Evolutionary conservation across 2,113 vertebrate genomes (phyloP).

Genomic region (Catharus bicknelli): DNA sequence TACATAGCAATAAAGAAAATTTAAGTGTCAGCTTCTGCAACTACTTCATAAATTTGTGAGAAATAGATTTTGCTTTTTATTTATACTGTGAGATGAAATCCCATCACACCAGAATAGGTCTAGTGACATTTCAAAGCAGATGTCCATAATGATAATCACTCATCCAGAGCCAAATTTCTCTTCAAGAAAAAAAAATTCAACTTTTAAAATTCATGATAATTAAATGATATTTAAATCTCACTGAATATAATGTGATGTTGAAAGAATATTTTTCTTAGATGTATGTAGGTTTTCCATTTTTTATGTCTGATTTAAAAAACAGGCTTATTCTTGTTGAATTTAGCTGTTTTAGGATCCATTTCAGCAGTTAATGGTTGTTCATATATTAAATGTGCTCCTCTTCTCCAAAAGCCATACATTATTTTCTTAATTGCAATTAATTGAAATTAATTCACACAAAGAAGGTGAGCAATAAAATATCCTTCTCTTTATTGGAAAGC

Average conservation of each 20-base stretch:
- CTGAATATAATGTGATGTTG: neutral
- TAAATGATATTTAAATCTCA: neutral
- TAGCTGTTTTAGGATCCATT: neutral
- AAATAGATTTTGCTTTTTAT: constrained; percentile 24
- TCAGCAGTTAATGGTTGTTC: neutral
- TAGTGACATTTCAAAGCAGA: constrained; percentile 49
- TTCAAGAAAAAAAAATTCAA: neutral
- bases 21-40: constrained; percentile 5
- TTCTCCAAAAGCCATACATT: neutral
- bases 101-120: neutral
- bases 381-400: neutral
- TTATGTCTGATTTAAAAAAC: neutral
- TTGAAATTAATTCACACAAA: constrained; percentile 54
- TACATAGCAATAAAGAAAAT: constrained; percentile 27
- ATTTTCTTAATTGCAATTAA: constrained; percentile 12
- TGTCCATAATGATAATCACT: constrained; percentile 17
- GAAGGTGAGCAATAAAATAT: constrained; percentile 48
- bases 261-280: neutral
- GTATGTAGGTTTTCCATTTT: neutral
- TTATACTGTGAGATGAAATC: constrained; percentile 17
- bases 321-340: neutral
- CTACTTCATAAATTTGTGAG: constrained; percentile 27
- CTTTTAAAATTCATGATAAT: neutral
- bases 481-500: constrained; percentile 16
- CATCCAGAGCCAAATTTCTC: constrained; percentile 18